phyloP scores from a whole-genome alignment of 92 coral and sea anemone genomes.

The Palythoa heliodiscus region DNA sequence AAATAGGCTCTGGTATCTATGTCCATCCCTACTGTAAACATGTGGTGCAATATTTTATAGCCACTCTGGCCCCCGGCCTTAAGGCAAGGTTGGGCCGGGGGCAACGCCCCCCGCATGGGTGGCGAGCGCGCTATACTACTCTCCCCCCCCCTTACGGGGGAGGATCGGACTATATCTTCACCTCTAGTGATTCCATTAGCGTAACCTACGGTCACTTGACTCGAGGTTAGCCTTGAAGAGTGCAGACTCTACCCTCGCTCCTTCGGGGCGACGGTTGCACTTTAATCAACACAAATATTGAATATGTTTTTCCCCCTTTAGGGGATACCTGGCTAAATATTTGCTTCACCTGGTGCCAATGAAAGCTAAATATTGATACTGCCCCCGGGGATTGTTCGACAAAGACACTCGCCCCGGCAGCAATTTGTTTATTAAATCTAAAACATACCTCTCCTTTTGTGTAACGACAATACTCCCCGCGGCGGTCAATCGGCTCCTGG shows the following conservation, averaged over 20 bases:
- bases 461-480: slow-evolving; percentile 44
- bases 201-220: slow-evolving; percentile 40
- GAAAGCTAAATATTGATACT: slow-evolving; percentile 40
- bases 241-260: slow-evolving; percentile 35
- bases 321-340: slow-evolving; percentile 50
- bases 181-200: slow-evolving; percentile 45
- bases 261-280: slow-evolving; percentile 45
- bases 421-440: slow-evolving; percentile 45
- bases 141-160: slow-evolving; percentile 49
- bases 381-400: slow-evolving; percentile 47
- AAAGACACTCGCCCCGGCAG: slow-evolving; percentile 43
- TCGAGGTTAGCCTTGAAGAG: slow-evolving; percentile 34
- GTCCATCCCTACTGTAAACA: slow-evolving; percentile 70
- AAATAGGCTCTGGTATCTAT: slow-evolving; percentile 89
- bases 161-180: slow-evolving; percentile 49
- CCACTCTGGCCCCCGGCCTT: slow-evolving; percentile 44
- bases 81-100: slow-evolving; percentile 37
- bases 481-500: slow-evolving; percentile 46
- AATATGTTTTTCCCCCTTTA: slow-evolving; percentile 44
- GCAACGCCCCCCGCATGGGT: slow-evolving; percentile 41
- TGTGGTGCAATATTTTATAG: slow-evolving; percentile 48
- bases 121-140: slow-evolving; percentile 41
- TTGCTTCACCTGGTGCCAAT: slow-evolving; percentile 36
- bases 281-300: slow-evolving; percentile 43
- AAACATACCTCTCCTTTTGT: slow-evolving; percentile 48